Conservation (phyloP, 2,888 invertebrate species). For the Holacanthella duospinosa region DNA sequence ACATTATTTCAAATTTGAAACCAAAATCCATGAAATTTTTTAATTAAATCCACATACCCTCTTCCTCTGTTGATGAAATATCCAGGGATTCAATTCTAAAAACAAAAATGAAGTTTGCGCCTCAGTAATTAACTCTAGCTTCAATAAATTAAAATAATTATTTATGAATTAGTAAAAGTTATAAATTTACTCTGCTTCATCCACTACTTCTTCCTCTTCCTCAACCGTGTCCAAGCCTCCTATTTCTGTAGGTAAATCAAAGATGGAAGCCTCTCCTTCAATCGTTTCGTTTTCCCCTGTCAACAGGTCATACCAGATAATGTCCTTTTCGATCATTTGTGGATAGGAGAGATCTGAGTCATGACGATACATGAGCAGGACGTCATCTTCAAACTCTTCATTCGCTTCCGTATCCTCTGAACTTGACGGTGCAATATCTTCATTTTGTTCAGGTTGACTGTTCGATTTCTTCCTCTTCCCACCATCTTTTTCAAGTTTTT, state of each 20-base stretch:
- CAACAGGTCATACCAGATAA: conserved; percentile 19
- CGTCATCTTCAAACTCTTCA: conserved; percentile 1
- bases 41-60: too few relatives aligned
- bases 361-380: conserved; percentile 14
- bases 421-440: neutral
- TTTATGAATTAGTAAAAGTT: neutral
- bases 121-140: too few relatives aligned
- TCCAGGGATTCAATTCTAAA: too few relatives aligned
- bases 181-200: neutral
- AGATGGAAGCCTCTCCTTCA: conserved; percentile 3
- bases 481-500: too few relatives aligned
- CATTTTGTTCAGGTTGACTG: neutral
- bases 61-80: conserved; percentile 1
- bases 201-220: conserved; percentile 6
- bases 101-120: too few relatives aligned
- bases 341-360: conserved; percentile 15
- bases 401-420: neutral
- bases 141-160: too few relatives aligned
- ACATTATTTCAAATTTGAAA: neutral
- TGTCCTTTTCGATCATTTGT: conserved; percentile 22
- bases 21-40: neutral
- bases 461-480: conserved; percentile 6
- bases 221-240: neutral
- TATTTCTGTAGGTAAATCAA: neutral
- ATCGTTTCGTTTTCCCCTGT: conserved; percentile 15